Percentiles rank a stretch among this genome's conserved stretches.
phyloP scores from a whole-genome alignment of 2,888 invertebrate species.

The Biston betularia region DNA sequence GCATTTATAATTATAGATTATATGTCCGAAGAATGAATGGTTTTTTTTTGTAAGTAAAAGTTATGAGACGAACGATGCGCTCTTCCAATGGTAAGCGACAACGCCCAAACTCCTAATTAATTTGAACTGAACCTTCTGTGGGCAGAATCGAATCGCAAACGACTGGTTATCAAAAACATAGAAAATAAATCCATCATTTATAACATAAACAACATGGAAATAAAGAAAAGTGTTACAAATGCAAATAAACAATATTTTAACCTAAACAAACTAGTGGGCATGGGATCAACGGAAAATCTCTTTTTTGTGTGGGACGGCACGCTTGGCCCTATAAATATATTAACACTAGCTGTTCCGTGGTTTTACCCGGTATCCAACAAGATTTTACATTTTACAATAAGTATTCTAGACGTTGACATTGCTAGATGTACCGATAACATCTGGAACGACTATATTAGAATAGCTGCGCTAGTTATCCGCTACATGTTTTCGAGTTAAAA shows the following conservation, averaged over 20 bases:
- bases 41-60: too few relatives aligned
- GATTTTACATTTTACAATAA: background rate
- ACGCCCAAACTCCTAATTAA: too few relatives aligned
- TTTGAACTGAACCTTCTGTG: background rate
- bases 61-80: too few relatives aligned
- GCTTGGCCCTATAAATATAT: constrained; percentile 39
- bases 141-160: too few relatives aligned
- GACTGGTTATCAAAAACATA: background rate
- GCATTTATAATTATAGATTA: too few relatives aligned
- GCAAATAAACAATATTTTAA: constrained; percentile 31
- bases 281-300: constrained; percentile 34
- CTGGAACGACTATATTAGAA: too few relatives aligned
- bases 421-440: too few relatives aligned
- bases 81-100: too few relatives aligned
- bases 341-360: constrained; percentile 21
- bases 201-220: constrained; percentile 13
- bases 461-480: too few relatives aligned
- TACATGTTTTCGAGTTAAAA: too few relatives aligned
- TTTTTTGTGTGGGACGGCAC: constrained; percentile 33
- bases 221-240: constrained; percentile 17
- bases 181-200: constrained; percentile 9
- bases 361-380: background rate
- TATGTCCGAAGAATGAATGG: too few relatives aligned
- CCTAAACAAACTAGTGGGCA: constrained; percentile 21
- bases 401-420: background rate